A percentile compares a stretch with the other conserved stretches of the same genome.
These are phyloP conservation scores for Burhinus oedicnemus DNA, from an alignment of 2,113 vertebrate genomes.

Conservation along the genomic window DNA sequence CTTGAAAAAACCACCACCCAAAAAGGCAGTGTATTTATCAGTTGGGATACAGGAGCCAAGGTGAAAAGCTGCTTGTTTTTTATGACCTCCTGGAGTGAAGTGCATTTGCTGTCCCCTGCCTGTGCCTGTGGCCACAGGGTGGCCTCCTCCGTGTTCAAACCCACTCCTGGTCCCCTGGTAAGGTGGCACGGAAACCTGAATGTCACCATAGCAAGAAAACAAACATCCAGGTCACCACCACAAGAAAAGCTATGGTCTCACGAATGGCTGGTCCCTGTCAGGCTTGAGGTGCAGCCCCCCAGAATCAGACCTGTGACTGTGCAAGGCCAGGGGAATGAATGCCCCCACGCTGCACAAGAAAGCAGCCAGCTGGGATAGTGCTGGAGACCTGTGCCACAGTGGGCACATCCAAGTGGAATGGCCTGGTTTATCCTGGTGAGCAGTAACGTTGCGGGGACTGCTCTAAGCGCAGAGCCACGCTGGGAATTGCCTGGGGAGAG, in stretches of 20 bases:
- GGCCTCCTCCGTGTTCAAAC: not conserved
- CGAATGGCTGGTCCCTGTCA: not conserved
- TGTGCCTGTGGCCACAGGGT: not conserved
- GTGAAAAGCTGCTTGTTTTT: not conserved
- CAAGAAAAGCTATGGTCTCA: not conserved
- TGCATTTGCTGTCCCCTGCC: not conserved
- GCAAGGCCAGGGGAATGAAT: fast-evolving
- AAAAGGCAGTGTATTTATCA: not conserved
- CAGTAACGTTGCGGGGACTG: fast-evolving
- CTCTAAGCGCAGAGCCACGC: not conserved
- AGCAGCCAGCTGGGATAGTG: not conserved
- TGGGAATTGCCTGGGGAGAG: not conserved
- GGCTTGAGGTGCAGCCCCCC: not conserved
- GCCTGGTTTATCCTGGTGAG: not conserved
- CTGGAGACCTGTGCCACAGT: not conserved
- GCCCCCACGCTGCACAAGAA: fast-evolving
- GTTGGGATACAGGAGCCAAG: not conserved
- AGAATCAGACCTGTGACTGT: fast-evolving
- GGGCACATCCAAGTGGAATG: fast-evolving
- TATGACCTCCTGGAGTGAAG: not conserved
- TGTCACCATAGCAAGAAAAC: not conserved
- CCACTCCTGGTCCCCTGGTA: not conserved
- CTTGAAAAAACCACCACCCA: not conserved
- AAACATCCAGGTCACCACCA: not conserved
- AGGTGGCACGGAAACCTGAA: not conserved